These are phyloP conservation scores for Platynereis dumerilii DNA, from an alignment of 2,888 invertebrate genomes.

Conservation along the genomic window DNA sequence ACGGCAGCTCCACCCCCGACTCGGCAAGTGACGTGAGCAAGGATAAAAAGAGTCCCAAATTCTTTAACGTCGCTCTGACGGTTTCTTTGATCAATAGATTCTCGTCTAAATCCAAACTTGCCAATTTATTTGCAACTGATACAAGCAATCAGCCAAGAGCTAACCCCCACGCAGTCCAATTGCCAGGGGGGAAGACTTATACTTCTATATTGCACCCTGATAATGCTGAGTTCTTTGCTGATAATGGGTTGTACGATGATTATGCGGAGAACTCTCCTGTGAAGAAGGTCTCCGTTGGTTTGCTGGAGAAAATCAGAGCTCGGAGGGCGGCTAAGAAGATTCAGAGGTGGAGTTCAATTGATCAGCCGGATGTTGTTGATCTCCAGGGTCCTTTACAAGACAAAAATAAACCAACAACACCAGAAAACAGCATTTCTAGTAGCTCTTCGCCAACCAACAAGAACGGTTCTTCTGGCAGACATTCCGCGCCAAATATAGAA, in stretches of 20 bases:
- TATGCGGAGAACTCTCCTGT: slow-evolving; percentile 2
- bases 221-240: slow-evolving; percentile 11
- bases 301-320: background rate
- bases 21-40: no score
- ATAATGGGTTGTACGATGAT: slow-evolving; percentile 15
- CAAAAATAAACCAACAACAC: no score
- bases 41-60: background rate
- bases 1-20: no score
- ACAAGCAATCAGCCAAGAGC: background rate
- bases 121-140: background rate
- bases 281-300: background rate
- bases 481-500: no score
- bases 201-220: slow-evolving; percentile 17
- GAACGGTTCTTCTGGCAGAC: no score
- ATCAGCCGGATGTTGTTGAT: slow-evolving; percentile 1
- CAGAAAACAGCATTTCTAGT: no score
- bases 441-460: no score
- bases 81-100: background rate
- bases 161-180: background rate
- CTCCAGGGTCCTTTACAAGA: no score
- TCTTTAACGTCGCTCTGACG: slow-evolving; percentile 4
- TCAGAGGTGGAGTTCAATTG: slow-evolving; percentile 3
- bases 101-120: slow-evolving; percentile 1
- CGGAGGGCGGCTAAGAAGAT: background rate
- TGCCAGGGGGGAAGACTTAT: slow-evolving; percentile 6